phyloP scores from a whole-genome alignment of 2,888 invertebrate species.

The Netelia melanura region DNA sequence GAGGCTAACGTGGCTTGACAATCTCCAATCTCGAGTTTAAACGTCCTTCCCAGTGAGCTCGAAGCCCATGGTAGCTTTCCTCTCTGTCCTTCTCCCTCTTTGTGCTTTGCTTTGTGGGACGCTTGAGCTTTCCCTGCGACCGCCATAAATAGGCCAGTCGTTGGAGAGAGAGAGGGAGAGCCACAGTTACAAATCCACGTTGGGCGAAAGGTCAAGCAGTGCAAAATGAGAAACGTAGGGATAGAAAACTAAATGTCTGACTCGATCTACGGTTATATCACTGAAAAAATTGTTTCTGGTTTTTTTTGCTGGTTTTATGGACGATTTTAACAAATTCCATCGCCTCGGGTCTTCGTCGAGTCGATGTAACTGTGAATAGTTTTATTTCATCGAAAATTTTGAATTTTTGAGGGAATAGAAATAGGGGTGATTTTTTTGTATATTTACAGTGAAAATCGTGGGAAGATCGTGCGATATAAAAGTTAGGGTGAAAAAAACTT shows the following conservation, averaged over 20 bases:
- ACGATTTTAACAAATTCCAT: too few species aligned
- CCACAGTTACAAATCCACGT: constrained; percentile 57
- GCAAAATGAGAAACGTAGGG: constrained; percentile 46
- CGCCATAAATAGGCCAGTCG: constrained; percentile 63
- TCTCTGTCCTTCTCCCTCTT: background rate
- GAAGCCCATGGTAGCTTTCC: constrained; percentile 25
- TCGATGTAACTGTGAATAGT: too few species aligned
- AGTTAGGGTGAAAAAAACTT: constrained; percentile 55
- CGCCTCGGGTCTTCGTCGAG: too few species aligned
- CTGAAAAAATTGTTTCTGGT: constrained; percentile 31
- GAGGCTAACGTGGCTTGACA: constrained; percentile 70
- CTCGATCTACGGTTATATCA: constrained; percentile 31
- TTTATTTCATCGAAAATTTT: too few species aligned
- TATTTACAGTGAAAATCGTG: background rate
- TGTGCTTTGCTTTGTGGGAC: constrained; percentile 53
- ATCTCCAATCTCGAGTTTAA: constrained; percentile 69
- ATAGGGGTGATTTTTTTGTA: background rate
- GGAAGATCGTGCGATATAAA: constrained; percentile 55
- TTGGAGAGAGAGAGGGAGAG: constrained; percentile 3
- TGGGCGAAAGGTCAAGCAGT: constrained; percentile 22
- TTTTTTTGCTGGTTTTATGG: constrained; percentile 22
- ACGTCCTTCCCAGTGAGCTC: constrained; percentile 62
- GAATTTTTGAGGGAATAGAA: background rate
- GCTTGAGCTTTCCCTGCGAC: constrained; percentile 60
- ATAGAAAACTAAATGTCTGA: constrained; percentile 38